These are phyloP conservation scores for Trissolcus basalis DNA, from an alignment of 1,140 invertebrate genomes.

Conservation along the genomic window DNA sequence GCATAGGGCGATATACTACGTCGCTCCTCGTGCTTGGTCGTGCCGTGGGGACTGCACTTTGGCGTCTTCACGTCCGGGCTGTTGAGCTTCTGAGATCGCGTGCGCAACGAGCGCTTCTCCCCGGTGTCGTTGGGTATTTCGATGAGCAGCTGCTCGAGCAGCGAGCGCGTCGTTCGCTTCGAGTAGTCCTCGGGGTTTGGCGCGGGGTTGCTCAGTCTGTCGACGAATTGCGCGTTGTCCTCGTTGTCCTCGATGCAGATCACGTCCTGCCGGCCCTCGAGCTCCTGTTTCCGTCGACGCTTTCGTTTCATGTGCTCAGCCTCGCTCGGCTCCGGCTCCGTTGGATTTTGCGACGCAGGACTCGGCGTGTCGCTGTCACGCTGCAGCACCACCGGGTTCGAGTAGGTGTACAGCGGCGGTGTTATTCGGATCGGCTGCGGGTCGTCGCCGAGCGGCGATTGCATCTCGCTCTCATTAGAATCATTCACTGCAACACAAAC, in stretches of 20 bases:
- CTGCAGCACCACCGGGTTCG: conserved; percentile 80
- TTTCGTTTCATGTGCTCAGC: conserved; percentile 70
- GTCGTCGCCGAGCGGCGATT: conserved; percentile 78
- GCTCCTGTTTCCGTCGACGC: conserved; percentile 73
- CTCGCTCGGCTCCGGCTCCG: conserved; percentile 66
- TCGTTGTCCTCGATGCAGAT: conserved; percentile 74
- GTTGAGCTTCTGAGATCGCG: conserved; percentile 84
- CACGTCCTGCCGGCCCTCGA: conserved; percentile 74
- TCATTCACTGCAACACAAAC: conserved; percentile 66
- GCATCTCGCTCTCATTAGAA: conserved; percentile 64
- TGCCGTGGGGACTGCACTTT: conserved; percentile 78
- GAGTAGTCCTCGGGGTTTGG: conserved; percentile 68
- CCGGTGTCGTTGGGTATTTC: conserved; percentile 83
- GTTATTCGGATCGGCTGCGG: conserved; percentile 83
- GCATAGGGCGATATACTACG: conserved; percentile 75
- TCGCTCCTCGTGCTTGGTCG: conserved; percentile 68
- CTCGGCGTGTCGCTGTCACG: conserved; percentile 76
- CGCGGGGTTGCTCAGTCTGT: conserved; percentile 64
- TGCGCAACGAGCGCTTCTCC: conserved; percentile 79
- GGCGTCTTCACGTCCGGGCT: conserved; percentile 81
- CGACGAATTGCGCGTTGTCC: conserved; percentile 68
- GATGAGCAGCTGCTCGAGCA: conserved; percentile 85
- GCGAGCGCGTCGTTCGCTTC: conserved; percentile 77
- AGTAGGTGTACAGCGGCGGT: conserved; percentile 85
- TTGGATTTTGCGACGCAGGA: conserved; percentile 71